Evolutionary conservation across 2,888 invertebrate species (phyloP), one percentile per base, ranked within the genome.

Genomic region (Calliphora vomitoria): DNA sequence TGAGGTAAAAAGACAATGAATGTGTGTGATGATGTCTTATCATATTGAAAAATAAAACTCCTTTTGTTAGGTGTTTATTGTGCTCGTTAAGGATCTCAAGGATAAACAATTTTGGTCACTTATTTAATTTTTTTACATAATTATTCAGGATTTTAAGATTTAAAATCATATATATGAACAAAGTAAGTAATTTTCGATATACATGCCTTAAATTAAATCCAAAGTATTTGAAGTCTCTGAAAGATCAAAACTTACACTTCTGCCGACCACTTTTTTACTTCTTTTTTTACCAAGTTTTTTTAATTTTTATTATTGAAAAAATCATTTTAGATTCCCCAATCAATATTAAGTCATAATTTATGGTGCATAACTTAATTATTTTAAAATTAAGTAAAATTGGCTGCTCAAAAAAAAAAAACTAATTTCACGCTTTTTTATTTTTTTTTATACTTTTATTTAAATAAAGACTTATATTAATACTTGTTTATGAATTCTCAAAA

Each of bases 31-130:
- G 64, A 41, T 64, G 44, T 47, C 13, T 66, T 35, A 62, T 41
- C n/a, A 55, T 60, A 44, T 58, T 47, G 25, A 75, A 60, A 55
- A 25, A 66, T 66, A 18, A 71, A 69, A 64, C 47, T 60, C 38
- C 83, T 68, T 82, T 87, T 85, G 78, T 82, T 75, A 79, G 82
- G 84, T 85, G 74, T 85, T 78, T 85, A 84, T 82, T 79, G 53
- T 68, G 20, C 66, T 75, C 68, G 68, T 87, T 87, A 79, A 87
- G 64, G 41, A 74, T 53, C 62, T 58, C 75, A 47, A 74, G 53
- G 69, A 82, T 74, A 71, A 84, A 82, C 53, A 72, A 82, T 69
- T 81, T 87, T 85, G 82, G 81, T 82, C 84, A 87, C 66, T 87
- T 87, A 80, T 80, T 75, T 47, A 79, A 80, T 11, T 44, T 11